phyloP scores from a whole-genome alignment of 2,888 invertebrate species.

The Augochlorella aurata region DNA sequence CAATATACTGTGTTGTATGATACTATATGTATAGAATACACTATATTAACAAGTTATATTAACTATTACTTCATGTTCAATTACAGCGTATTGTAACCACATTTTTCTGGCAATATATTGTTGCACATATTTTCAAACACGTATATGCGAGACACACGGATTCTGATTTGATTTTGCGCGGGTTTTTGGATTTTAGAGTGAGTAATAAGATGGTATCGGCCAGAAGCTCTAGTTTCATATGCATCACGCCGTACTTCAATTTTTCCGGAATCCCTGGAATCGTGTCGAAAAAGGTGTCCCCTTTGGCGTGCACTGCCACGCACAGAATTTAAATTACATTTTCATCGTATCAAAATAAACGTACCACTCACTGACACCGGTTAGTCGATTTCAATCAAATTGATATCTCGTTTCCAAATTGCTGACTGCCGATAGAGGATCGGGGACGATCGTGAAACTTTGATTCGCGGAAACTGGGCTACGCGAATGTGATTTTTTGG shows the following conservation, averaged over 20 bases:
- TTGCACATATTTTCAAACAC: too few relatives aligned
- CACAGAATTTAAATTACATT: slow-evolving; percentile 1
- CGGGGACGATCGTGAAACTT: not conserved
- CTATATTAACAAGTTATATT: too few relatives aligned
- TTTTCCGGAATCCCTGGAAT: not conserved
- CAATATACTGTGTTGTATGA: too few relatives aligned
- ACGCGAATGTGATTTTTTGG: not conserved
- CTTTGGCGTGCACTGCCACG: not conserved
- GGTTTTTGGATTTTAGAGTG: not conserved
- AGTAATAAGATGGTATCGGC: not conserved
- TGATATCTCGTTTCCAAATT: not conserved
- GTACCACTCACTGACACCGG: not conserved
- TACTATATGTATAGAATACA: too few relatives aligned
- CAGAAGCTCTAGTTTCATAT: not conserved
- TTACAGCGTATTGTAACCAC: too few relatives aligned
- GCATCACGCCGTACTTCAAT: not conserved
- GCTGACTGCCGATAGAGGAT: not conserved
- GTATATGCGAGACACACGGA: too few relatives aligned
- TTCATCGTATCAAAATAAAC: not conserved
- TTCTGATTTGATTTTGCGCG: too few relatives aligned
- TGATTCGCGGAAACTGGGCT: not conserved
- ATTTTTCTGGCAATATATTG: too few relatives aligned
- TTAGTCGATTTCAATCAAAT: not conserved
- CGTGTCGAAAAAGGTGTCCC: not conserved
- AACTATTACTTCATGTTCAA: too few relatives aligned